phyloP scores from a whole-genome alignment of 2,888 invertebrate species.

The Agrochola macilenta region DNA sequence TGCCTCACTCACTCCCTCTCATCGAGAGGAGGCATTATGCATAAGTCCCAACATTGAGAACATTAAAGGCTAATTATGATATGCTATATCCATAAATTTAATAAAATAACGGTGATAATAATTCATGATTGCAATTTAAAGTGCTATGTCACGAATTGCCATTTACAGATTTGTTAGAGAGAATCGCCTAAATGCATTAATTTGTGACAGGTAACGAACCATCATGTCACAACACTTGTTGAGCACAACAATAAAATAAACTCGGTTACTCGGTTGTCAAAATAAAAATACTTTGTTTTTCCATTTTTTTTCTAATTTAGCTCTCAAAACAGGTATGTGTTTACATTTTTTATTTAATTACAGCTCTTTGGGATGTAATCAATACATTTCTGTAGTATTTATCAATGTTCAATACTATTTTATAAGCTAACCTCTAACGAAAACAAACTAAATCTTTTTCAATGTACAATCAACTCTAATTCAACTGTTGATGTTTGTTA shows the following conservation, averaged over 20 bases:
- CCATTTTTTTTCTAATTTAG: not conserved
- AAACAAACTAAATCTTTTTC: not conserved
- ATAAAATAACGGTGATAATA: not conserved
- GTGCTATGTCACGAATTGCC: not conserved
- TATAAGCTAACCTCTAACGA: slow-evolving; percentile 2
- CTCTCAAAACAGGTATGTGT: slow-evolving; percentile 19
- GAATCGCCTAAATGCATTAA: not conserved
- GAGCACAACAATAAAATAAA: not conserved
- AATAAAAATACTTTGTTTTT: not conserved
- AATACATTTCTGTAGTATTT: not conserved
- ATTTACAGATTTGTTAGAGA: not conserved
- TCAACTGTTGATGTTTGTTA: not conserved
- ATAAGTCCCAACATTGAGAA: too few species aligned
- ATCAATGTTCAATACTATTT: not conserved
- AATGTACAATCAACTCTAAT: not conserved
- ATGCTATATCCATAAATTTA: not conserved
- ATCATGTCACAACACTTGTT: slow-evolving; percentile 13
- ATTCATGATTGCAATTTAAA: not conserved
- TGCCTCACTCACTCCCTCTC: too few species aligned
- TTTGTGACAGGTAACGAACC: not conserved
- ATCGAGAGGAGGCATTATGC: too few species aligned
- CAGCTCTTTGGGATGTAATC: not conserved
- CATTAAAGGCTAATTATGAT: too few species aligned
- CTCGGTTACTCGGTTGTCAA: not conserved
- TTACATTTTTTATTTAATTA: not conserved